phyloP scores from a whole-genome alignment of 2,113 vertebrate species.

The Benthochromis sp. region DNA sequence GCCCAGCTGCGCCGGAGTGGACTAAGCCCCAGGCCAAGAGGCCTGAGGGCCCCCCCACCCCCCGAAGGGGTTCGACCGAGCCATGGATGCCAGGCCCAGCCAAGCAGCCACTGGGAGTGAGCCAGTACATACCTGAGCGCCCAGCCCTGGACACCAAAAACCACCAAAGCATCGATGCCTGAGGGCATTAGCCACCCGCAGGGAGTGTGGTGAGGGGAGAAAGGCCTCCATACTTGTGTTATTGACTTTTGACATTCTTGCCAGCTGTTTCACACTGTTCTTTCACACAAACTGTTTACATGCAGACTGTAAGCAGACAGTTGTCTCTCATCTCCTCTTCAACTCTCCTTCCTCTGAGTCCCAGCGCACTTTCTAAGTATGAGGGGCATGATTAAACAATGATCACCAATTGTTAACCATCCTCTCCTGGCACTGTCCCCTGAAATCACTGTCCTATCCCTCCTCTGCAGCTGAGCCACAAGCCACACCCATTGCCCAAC shows the following conservation, averaged over 20 bases:
- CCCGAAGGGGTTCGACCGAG: neutral
- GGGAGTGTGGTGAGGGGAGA: neutral
- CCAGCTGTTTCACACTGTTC: neutral
- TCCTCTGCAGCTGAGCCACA: no score
- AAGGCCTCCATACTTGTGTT: neutral
- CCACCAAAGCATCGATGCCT: neutral
- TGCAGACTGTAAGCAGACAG: neutral
- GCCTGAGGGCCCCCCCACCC: fast-evolving
- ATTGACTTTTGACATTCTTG: neutral
- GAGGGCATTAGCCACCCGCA: neutral
- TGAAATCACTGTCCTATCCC: no score
- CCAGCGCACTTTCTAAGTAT: no score
- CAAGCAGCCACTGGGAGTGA: neutral
- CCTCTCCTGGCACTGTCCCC: no score
- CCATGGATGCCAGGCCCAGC: neutral
- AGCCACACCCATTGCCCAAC: neutral
- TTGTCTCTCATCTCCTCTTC: neutral
- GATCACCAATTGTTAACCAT: no score
- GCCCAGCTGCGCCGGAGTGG: fast-evolving
- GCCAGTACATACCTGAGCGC: neutral
- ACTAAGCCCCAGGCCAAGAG: neutral
- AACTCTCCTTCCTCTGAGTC: neutral
- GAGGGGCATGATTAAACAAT: no score
- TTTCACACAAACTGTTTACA: neutral
- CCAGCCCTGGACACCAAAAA: neutral